phyloP scores from a whole-genome alignment of 2,113 vertebrate species.

The Malaclemys terrapin region DNA sequence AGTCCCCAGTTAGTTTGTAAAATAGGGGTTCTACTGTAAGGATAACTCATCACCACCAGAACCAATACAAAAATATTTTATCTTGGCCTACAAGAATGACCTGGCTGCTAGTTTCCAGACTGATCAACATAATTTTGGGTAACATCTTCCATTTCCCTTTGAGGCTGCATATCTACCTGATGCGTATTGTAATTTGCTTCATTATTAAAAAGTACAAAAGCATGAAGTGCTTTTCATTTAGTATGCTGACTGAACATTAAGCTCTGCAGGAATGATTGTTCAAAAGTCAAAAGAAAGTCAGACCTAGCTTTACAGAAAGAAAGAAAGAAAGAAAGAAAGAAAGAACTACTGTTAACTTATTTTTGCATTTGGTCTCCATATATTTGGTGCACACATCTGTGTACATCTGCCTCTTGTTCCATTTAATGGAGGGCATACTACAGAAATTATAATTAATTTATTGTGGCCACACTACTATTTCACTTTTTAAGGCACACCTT shows the following conservation, averaged over 20 bases:
- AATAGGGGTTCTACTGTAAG: background rate
- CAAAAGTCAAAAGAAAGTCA: background rate
- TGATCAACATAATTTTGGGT: background rate
- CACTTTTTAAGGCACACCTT: conserved; percentile 48
- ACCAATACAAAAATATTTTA: conserved; percentile 23
- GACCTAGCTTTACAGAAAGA: background rate
- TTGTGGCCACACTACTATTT: background rate
- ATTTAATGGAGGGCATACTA: background rate
- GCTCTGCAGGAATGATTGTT: background rate
- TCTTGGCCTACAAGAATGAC: background rate
- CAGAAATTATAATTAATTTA: conserved; percentile 7
- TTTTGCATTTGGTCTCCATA: conserved; percentile 15
- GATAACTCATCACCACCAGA: background rate
- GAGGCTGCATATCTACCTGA: accelerated
- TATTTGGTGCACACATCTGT: background rate
- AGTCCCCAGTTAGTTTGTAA: background rate
- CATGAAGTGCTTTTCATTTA: conserved; percentile 3
- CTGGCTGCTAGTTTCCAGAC: background rate
- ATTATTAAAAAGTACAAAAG: background rate
- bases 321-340: too few relatives aligned
- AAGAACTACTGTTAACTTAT: background rate
- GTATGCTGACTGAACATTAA: background rate
- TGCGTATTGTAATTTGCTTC: background rate
- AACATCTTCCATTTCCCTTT: background rate
- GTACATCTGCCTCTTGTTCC: background rate